Evolutionary conservation across 1,140 invertebrate genomes (phyloP).

Genomic region (Bombus cullumanus): DNA sequence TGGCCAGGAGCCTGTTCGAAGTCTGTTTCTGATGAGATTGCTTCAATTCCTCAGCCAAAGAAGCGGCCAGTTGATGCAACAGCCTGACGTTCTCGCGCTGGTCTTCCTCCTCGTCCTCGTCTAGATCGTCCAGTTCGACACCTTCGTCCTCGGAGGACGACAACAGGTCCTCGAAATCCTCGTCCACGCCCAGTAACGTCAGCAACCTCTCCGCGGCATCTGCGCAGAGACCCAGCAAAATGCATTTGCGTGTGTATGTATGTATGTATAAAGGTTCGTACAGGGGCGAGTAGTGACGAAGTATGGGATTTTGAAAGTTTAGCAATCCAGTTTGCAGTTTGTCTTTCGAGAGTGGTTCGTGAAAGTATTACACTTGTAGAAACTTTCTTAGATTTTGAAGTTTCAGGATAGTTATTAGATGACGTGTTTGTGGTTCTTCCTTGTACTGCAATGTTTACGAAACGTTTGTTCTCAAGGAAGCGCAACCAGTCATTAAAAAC

Average conservation of each 20-base stretch:
- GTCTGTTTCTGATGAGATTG: conserved; percentile 57
- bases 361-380: background rate
- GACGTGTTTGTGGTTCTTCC: too few species aligned
- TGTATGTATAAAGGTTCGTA: background rate
- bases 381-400: too few species aligned
- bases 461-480: too few species aligned
- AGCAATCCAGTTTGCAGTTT: background rate
- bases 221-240: conserved; percentile 47
- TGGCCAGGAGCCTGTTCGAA: conserved; percentile 1
- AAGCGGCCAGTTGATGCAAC: conserved; percentile 74
- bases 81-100: conserved; percentile 70
- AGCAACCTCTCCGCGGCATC: conserved; percentile 76
- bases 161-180: conserved; percentile 68
- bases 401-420: too few species aligned
- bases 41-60: conserved; percentile 75
- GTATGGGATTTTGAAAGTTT: background rate
- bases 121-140: conserved; percentile 71
- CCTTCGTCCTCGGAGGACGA: conserved; percentile 79
- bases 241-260: background rate
- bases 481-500: too few species aligned
- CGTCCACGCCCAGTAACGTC: conserved; percentile 73
- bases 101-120: conserved; percentile 62
- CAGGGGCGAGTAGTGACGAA: too few species aligned
- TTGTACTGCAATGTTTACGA: too few species aligned
- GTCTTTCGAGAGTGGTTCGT: background rate